Evolutionary conservation across 2,113 vertebrate genomes (phyloP), one percentile per base, ranked within the genome.

Genomic region (Bos indicus): DNA sequence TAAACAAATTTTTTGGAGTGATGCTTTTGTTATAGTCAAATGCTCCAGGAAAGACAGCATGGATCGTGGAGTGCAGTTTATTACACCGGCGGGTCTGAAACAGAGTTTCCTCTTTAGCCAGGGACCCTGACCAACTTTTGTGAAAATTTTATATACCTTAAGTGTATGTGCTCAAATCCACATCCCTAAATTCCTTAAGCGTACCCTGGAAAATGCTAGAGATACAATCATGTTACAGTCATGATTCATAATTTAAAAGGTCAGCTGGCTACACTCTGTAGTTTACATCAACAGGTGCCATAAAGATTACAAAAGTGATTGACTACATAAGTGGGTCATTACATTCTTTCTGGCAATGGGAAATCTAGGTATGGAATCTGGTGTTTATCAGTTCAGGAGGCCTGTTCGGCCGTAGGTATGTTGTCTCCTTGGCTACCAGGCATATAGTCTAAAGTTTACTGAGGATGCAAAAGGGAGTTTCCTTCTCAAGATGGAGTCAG

Each of bases 1-100:
- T 43, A 95, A 97, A 92, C 48, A 95, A 93, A 85, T 64, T 88
- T 86, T 80, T 95, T 87, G 30, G 4, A 91, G 57, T 88, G 26
- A 92, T 95, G 51, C 74, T 96, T 97, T 71, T 40, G 67, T 71
- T 74, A 74, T 21, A 36, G 9, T 21, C 67, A 74, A 74, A 74
- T 3, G 10, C 21, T 74, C 36, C 36, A 3, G 5, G n/a, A 71
- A 71, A 10, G 36, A 40, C 67, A 74, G n/a, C 0, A 0, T 74
- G 67, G 36, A 74, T 25, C 2, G 6, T 25, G 36, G 67, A 74
- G 67, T 6, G 11, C 21, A 74, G 36, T 13, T 40, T 74, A 74
- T 40, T 40, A 74, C 5, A 74, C 36, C 21, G 6, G 10, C 12
- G 11, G 19, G 19, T 74, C 67, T 6, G 67, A 40, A 40, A 74